Percentiles rank a stretch among this genome's conserved stretches.
Conservation (phyloP, 2,797 vertebrate species). For the Notolepis coatsorum region DNA sequence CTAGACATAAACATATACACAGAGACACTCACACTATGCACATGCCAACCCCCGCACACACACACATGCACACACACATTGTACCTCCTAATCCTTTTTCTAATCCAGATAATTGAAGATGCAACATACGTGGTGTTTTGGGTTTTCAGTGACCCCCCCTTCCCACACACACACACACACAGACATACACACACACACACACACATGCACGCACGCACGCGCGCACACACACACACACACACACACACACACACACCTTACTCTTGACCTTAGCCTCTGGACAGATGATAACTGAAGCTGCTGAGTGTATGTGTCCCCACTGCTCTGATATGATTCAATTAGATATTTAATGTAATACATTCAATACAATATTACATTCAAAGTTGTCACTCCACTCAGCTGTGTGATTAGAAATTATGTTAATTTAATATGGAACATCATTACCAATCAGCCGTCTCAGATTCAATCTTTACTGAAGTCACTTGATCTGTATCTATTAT, state of each 20-base stretch:
- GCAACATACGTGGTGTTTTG: too few relatives aligned
- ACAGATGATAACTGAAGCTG: not conserved
- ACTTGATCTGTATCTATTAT: not conserved
- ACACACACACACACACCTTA: not conserved
- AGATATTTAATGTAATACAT: too few relatives aligned
- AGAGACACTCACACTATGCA: too few relatives aligned
- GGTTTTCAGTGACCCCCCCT: too few relatives aligned
- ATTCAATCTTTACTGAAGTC: not conserved
- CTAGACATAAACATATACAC: not conserved
- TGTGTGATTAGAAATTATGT: not conserved
- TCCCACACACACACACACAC: constrained; percentile 3
- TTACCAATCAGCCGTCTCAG: not conserved
- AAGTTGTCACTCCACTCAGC: not conserved
- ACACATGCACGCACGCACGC: not conserved
- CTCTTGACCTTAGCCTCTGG: too few relatives aligned
- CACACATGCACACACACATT: too few relatives aligned
- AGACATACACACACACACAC: not conserved
- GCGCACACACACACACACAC: constrained; percentile 2
- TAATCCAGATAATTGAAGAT: too few relatives aligned
- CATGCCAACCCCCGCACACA: too few relatives aligned
- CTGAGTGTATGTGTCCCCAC: not conserved
- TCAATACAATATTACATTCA: too few relatives aligned
- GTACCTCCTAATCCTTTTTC: too few relatives aligned
- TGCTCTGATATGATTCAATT: not conserved
- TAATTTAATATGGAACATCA: not conserved